These are phyloP conservation scores for Hypomecis atomaria DNA, from an alignment of 2,888 invertebrate species.

Conservation along the genomic window DNA sequence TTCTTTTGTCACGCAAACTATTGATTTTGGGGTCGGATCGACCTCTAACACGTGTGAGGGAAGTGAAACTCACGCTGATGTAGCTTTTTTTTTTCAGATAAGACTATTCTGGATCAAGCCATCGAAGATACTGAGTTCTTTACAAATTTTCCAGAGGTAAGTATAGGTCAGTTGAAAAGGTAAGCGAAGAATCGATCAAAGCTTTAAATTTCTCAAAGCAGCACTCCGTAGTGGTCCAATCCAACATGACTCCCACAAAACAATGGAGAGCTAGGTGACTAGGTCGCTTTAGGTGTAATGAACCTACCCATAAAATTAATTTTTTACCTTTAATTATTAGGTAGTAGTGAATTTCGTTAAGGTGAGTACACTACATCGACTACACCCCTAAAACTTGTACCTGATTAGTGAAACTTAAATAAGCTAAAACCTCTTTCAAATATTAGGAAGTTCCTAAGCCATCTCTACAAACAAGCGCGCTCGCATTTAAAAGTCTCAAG, in stretches of 20 bases:
- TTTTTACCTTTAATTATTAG: too few species aligned
- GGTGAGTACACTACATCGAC: too few species aligned
- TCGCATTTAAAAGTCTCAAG: constrained; percentile 28
- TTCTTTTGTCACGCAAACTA: constrained; percentile 61
- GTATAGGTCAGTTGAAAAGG: constrained; percentile 28
- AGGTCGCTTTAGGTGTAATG: too few species aligned
- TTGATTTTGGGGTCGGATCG: constrained; percentile 48
- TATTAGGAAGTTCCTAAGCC: background rate
- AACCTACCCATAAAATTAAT: too few species aligned
- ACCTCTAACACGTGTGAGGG: constrained; percentile 30
- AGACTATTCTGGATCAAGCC: constrained; percentile 87
- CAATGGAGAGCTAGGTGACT: too few species aligned
- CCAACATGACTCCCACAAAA: too few species aligned
- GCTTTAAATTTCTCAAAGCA: too few species aligned
- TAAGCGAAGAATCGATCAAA: too few species aligned
- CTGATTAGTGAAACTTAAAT: too few species aligned
- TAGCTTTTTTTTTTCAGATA: constrained; percentile 82
- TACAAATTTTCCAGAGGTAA: constrained; percentile 81
- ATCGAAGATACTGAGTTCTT: constrained; percentile 87
- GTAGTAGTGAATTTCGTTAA: too few species aligned
- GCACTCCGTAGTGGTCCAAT: too few species aligned
- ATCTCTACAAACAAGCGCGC: constrained; percentile 7
- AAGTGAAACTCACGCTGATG: constrained; percentile 20
- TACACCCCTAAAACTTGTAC: too few species aligned
- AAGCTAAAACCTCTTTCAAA: background rate